A percentile compares a stretch with the other conserved stretches of the same genome.
These are phyloP conservation scores for Nephrotoma guestfalica DNA, from an alignment of 2,888 invertebrate species.

Conservation along the genomic window DNA sequence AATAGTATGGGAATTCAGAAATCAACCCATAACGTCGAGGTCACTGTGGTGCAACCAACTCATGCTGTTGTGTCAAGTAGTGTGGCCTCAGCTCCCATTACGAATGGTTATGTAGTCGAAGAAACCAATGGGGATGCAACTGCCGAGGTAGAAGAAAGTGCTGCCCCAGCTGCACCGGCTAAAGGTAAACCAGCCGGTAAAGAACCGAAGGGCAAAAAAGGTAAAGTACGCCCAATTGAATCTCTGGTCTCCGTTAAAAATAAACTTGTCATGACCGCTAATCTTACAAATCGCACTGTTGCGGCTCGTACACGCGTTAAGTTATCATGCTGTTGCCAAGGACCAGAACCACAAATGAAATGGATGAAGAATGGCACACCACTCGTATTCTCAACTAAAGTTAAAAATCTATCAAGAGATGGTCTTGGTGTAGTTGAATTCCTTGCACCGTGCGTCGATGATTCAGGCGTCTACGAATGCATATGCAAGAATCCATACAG, in stretches of 20 bases:
- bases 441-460: conserved; percentile 45
- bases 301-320: conserved; percentile 57
- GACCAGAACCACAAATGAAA: conserved; percentile 52
- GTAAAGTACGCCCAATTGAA: conserved; percentile 14
- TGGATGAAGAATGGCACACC: conserved; percentile 58
- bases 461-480: conserved; percentile 69
- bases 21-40: conserved; percentile 50
- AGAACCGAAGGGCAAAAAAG: conserved; percentile 4
- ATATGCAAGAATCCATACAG: conserved; percentile 61
- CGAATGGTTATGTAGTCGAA: conserved; percentile 16
- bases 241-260: conserved; percentile 34
- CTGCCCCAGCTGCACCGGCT: conserved; percentile 16
- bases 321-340: conserved; percentile 62
- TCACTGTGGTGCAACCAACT: conserved; percentile 22
- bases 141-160: conserved; percentile 18
- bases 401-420: conserved; percentile 34
- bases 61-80: conserved; percentile 6
- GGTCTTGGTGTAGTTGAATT: conserved; percentile 64
- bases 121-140: conserved; percentile 16
- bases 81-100: conserved; percentile 8
- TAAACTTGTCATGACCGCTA: conserved; percentile 28
- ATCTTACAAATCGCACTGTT: conserved; percentile 28
- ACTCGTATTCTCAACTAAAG: conserved; percentile 26
- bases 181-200: conserved; percentile 16
- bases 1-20: conserved; percentile 59